Conservation (phyloP, 2,888 invertebrate genomes). For the Lepidochrysops patricia region DNA sequence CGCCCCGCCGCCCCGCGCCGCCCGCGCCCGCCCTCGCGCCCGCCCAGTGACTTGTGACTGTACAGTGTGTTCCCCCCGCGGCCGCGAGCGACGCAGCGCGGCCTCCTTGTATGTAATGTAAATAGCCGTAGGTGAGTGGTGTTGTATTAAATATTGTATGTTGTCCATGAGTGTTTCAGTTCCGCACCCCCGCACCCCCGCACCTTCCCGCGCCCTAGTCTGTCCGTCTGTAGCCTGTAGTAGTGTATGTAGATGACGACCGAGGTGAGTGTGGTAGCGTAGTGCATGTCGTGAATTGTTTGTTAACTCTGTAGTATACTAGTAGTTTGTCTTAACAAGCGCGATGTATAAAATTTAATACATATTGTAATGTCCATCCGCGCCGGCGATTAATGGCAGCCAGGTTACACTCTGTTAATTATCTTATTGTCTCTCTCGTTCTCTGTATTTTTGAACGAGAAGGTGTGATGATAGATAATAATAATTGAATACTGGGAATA, state of each 20-base stretch:
- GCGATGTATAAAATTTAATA: background rate
- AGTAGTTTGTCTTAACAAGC: background rate
- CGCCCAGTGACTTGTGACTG: background rate
- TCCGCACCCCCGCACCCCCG: slow-evolving; percentile 25
- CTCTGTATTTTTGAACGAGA: too few species aligned
- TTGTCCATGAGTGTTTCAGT: slow-evolving; percentile 44
- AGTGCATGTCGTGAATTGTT: slow-evolving; percentile 3
- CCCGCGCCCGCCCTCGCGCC: slow-evolving; percentile 9
- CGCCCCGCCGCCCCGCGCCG: slow-evolving; percentile 22
- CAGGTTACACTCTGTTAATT: too few species aligned
- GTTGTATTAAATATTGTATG: slow-evolving; percentile 49
- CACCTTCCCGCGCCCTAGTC: too few species aligned
- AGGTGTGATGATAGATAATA: too few species aligned
- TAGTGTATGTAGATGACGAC: too few species aligned
- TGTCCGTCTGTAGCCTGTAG: too few species aligned
- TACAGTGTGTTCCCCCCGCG: slow-evolving; percentile 1
- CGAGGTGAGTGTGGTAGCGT: background rate
- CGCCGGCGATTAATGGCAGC: background rate
- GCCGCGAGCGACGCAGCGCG: slow-evolving; percentile 17
- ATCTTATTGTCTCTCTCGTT: too few species aligned
- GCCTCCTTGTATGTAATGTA: slow-evolving; percentile 61
- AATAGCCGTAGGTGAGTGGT: slow-evolving; percentile 68
- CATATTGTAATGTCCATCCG: background rate
- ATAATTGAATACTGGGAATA: too few species aligned
- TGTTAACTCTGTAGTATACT: background rate